Percentiles rank a stretch among this genome's conserved stretches.
These are phyloP conservation scores for Rhagoletis pomonella DNA, from an alignment of 1,140 invertebrate species.

Conservation along the genomic window DNA sequence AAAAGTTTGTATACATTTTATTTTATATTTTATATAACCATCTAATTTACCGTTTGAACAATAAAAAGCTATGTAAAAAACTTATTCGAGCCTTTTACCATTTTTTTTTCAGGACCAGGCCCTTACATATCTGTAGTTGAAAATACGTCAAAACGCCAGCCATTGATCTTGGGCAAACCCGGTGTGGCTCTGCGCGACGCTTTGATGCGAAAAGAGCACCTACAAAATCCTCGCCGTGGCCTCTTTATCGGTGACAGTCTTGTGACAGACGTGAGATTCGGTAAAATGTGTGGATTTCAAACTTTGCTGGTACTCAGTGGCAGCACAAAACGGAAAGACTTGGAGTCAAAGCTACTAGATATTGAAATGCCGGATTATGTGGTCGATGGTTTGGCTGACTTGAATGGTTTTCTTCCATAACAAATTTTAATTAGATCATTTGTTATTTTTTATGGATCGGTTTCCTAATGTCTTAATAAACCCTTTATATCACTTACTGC, in stretches of 20 bases:
- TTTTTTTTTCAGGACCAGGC: constrained; percentile 74
- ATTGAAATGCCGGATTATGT: constrained; percentile 74
- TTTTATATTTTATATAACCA: too few relatives aligned
- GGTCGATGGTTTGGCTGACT: constrained; percentile 67
- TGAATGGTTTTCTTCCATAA: constrained; percentile 56
- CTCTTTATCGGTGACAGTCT: constrained; percentile 80
- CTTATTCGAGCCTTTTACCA: not conserved
- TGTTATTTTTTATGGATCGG: not conserved
- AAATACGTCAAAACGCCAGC: constrained; percentile 73
- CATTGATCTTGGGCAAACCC: constrained; percentile 77
- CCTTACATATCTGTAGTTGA: constrained; percentile 76
- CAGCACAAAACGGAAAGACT: constrained; percentile 68
- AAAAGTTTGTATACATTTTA: too few relatives aligned
- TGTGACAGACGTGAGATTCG: constrained; percentile 77
- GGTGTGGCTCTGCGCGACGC: constrained; percentile 74
- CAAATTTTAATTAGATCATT: too few relatives aligned
- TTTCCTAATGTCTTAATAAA: constrained; percentile 1
- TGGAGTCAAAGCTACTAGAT: not conserved
- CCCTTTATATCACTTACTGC: not conserved
- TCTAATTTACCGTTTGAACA: too few relatives aligned
- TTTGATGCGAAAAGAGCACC: constrained; percentile 70
- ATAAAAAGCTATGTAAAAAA: too few relatives aligned
- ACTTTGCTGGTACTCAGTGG: constrained; percentile 77
- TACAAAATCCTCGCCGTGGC: constrained; percentile 75
- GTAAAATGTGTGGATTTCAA: constrained; percentile 76